Evolutionary conservation across 2,113 vertebrate species (phyloP).

Genomic region (Pseudolaguvia tuberculata): DNA sequence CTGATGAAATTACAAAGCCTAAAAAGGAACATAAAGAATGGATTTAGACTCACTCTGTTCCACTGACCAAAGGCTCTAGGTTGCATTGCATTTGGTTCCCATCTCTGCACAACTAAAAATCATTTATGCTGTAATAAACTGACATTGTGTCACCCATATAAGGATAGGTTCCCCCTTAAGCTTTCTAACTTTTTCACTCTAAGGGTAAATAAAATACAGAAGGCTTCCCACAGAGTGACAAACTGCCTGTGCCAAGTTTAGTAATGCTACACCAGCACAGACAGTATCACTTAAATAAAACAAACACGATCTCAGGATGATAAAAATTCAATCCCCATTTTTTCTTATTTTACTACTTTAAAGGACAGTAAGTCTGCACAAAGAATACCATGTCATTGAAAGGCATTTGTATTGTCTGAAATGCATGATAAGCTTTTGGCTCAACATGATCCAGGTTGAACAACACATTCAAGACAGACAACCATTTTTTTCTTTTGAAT

Average conservation of each 20-base stretch:
- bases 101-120: too few species aligned
- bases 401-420: constrained; percentile 25
- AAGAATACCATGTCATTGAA: constrained; percentile 11
- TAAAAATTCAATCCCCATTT: constrained; percentile 21
- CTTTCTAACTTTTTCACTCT: too few species aligned
- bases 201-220: background rate
- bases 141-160: too few species aligned
- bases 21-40: too few species aligned
- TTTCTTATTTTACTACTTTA: constrained; percentile 14
- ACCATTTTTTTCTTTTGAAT: constrained; percentile 39
- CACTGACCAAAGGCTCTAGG: too few species aligned
- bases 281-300: background rate
- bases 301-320: background rate
- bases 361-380: constrained; percentile 14
- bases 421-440: constrained; percentile 19
- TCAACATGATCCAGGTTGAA: constrained; percentile 8
- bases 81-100: too few species aligned
- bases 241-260: background rate
- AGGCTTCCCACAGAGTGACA: constrained; percentile 4
- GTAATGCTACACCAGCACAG: constrained; percentile 6
- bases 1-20: too few species aligned
- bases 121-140: too few species aligned
- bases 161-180: too few species aligned
- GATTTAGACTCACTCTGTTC: too few species aligned
- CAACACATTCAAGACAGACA: background rate